Evolutionary conservation across 2,797 vertebrate genomes (phyloP).

Genomic region (Bradypodion ventrale): DNA sequence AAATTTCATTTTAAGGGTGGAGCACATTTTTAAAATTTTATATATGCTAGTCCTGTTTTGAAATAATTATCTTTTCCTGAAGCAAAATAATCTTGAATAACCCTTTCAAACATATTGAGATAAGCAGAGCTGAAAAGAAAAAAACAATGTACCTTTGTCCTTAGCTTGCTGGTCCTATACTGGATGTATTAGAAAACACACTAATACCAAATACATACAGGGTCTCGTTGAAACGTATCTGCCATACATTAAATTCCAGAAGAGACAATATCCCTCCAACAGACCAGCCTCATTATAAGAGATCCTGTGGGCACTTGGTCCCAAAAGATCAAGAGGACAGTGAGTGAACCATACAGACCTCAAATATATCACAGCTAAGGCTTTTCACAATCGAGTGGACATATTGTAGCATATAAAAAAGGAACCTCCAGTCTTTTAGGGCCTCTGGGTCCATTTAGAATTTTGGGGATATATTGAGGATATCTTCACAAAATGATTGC

Average conservation of each 20-base stretch:
- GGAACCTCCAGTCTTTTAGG: not conserved
- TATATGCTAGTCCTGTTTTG: not conserved
- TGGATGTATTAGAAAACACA: not conserved
- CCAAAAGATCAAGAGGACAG: not conserved
- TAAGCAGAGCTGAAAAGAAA: not conserved
- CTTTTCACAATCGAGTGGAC: too few species aligned
- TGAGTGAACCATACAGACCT: too few species aligned
- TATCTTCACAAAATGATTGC: not conserved
- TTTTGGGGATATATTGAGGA: not conserved
- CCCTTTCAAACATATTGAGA: not conserved
- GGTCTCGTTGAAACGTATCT: too few species aligned
- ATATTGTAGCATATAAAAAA: not conserved
- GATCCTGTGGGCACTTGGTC: not conserved
- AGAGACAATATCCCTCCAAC: too few species aligned
- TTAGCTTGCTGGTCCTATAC: not conserved
- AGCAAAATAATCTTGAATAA: not conserved
- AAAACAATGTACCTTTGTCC: not conserved
- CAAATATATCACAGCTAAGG: too few species aligned
- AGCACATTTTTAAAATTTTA: too few species aligned
- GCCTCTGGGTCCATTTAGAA: too few species aligned
- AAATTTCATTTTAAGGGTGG: not conserved
- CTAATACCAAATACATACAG: not conserved
- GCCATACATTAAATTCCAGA: not conserved
- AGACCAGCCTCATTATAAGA: not conserved
- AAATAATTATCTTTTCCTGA: not conserved